Conservation (phyloP, 2,797 vertebrate genomes). For the Nannoperca obscura region DNA sequence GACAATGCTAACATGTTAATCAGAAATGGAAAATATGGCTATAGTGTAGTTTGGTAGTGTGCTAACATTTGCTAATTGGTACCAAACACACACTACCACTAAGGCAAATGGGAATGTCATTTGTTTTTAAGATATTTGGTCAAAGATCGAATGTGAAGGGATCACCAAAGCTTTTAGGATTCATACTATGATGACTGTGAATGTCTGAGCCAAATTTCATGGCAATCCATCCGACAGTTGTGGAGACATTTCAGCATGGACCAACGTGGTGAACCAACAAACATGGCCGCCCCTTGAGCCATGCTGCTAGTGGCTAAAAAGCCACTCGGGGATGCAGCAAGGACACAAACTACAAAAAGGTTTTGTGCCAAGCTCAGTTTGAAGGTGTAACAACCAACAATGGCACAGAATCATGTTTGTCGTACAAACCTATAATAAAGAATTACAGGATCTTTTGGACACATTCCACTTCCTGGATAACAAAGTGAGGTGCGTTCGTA, state of each 20-base stretch:
- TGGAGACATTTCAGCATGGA: background rate
- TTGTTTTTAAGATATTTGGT: background rate
- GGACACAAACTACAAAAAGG: background rate
- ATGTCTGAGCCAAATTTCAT: background rate
- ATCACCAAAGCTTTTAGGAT: background rate
- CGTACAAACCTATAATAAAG: conserved; percentile 1
- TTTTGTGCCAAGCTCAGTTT: background rate
- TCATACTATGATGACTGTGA: no score
- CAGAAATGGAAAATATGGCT: background rate
- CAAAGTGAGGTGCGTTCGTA: background rate
- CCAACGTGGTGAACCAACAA: no score
- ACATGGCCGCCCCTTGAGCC: background rate
- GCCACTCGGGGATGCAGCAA: background rate
- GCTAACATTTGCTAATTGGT: background rate
- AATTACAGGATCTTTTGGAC: background rate
- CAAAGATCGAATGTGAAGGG: background rate
- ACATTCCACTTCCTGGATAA: background rate
- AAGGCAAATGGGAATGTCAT: background rate
- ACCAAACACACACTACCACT: background rate
- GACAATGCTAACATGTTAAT: background rate
- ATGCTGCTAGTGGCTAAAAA: background rate
- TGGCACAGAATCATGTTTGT: background rate
- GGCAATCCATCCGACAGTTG: background rate
- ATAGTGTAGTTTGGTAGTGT: background rate
- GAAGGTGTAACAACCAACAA: background rate